Evolutionary conservation across 1,140 invertebrate species (phyloP), one percentile per base, ranked within the genome.

Genomic region (Drosophila miranda): DNA sequence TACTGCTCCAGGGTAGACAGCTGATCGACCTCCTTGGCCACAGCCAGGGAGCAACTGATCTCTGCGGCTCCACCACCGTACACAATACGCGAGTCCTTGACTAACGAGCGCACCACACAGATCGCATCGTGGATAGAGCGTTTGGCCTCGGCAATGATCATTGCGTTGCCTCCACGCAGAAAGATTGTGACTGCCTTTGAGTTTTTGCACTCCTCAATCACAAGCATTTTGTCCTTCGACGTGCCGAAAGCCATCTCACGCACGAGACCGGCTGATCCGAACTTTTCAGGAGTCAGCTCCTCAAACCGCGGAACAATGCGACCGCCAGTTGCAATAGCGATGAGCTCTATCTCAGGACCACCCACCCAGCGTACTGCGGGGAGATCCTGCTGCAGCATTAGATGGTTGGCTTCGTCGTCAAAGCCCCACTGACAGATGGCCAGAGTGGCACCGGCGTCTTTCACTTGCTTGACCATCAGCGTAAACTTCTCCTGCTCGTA

Each of bases 401-500:
- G 93, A 92, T 99, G 99, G 91, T 99, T 99, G 0, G 99, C 99
- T 92, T 99, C 99, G 91, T 99, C 99, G 91, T 99, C 99, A 91
- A 99, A 99, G 62, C 99, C 99, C 99, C 99, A 99, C 87, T 99
- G 99, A 91, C 99, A 99, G 81, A 99, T 99, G 2, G 98, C 99
- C 48, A 99, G 92, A 13, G 96, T 99, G 0, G 99, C 96, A n/a
- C 99, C 99, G 21, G 97, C 95, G 57, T 96, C 95, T 92, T 99
- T 99, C 0, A 98, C 97, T 89, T 95, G 93, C 61, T 96, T 93
- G n/a, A 99, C 97, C 96, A 99, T 99, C 82, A 96, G 94, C 34
- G 95, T 94, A 92, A 99, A 99, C 91, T 99, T 99, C 49, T 99
- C 96, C 50, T 95, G 94, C 91, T 99, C 99, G 90, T 99, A 99